phyloP scores from a whole-genome alignment of 2,113 vertebrate genomes.

The Macquaria australasica region DNA sequence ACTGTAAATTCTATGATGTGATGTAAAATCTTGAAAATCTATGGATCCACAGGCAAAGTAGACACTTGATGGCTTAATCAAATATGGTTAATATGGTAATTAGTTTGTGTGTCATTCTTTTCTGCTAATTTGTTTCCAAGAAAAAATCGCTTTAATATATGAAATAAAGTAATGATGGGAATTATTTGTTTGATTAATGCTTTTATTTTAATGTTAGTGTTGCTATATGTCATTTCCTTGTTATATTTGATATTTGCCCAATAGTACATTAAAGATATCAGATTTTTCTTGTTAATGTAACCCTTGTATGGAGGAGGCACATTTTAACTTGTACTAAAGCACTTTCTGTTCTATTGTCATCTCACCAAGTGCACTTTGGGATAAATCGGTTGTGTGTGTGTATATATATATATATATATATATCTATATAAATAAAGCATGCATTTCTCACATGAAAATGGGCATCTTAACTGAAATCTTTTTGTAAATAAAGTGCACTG shows the following conservation, averaged over 20 bases:
- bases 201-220: conserved; percentile 37
- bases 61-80: conserved; percentile 22
- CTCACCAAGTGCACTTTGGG: conserved; percentile 58
- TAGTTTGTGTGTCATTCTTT: not conserved
- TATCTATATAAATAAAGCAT: not conserved
- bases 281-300: conserved; percentile 32
- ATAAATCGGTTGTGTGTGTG: conserved; percentile 2
- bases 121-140: conserved; percentile 40
- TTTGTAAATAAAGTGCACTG: conserved; percentile 81
- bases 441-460: conserved; percentile 19
- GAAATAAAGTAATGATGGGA: conserved; percentile 45
- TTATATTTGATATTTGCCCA: not conserved
- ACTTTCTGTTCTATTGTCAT: conserved; percentile 53
- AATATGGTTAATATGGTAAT: not conserved
- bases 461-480: conserved; percentile 34
- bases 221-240: not conserved
- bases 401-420: no score
- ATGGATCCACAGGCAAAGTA: not conserved
- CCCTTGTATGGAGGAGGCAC: conserved; percentile 17
- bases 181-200: conserved; percentile 19
- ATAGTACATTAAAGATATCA: conserved; percentile 17
- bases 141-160: conserved; percentile 57
- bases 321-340: conserved; percentile 47
- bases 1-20: not conserved
- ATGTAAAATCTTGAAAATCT: not conserved